Base-by-base conservation (phyloP, 1,140 invertebrate species). In the Bombus pascuorum region DNA sequence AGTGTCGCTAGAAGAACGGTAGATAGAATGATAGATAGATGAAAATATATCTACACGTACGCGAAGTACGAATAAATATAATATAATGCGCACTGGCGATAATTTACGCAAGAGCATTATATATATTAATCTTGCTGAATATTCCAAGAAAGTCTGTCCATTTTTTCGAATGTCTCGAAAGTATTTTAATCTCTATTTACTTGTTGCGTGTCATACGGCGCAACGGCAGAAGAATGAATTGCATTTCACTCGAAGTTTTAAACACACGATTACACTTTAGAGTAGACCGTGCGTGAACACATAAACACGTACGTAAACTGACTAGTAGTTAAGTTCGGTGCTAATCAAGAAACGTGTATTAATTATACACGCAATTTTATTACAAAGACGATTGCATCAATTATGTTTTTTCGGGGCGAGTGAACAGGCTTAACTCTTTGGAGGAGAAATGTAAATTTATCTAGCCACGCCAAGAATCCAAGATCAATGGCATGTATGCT, bases 161-260 rank as follows among this genome's bases (percentile, higher is more conserved):
- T 90, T 89, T 91, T 92, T 91, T 91, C 90, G 91, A 92, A 91
- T 87, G 86, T 92, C 89, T 92, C 88, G 92, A 92, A 93, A 92
- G 90, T 93, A 93, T 90, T 92, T 93, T 92, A 91, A 87, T 87
- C 87, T 79, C 82, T 87, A 85, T 74, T 87, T 84, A 65, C 75
- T 83, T 87, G 88, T 90, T 86, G 85, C 87, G 85, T 80, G 77
- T 71, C 34, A 53, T 75, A 59, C 80, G 44, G 59, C 77, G 86
- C 87, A 87, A 89, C 82, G 88, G 65, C 78, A 87, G 82, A 90
- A 79, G 62, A 85, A 81, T 72, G 71, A 83, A 77, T 83, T 57
- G 71, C 65, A 57, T 81, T 83, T 47, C 78, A 73, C 81, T 62
- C 66, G 68, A 25, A 47, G 62, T 83, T 86, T 84, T 80, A 79